Base-by-base conservation (phyloP, 2,888 invertebrate species). In the Oscheius sp. region DNA sequence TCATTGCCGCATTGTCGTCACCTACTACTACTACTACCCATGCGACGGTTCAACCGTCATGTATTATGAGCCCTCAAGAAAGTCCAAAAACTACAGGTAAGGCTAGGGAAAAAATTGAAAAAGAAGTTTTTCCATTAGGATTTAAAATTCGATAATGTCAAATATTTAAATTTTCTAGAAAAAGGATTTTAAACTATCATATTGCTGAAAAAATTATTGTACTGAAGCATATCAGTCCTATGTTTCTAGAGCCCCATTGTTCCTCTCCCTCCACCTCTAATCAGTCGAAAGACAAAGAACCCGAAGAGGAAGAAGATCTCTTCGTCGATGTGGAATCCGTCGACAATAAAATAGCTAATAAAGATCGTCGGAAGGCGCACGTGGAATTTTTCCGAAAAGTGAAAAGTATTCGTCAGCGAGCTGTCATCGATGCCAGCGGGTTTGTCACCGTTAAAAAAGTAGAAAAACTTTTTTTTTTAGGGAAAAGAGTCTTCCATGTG, bases 361-460 rank as follows among this genome's bases (percentile, higher is more conserved):
- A 71, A 36, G 71, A 75, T 32, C 74, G 74, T 20, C 69, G 79
- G 14, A 75, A 72, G 41, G 79, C 74, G 3, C 79, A 80, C 51
- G 78, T 79, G 33, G 78, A 77, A 47, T 80, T 79, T 49, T 79
- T 74, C 62, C 61, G 80, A 20, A 72, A 78, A 56, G 70, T 79
- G 71, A 80, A 80, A 67, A 54, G 66, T 6, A 67, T 78, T 56
- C 61, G 77, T n/a, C 74, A 74, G 33, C 67, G 75, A 69, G 68
- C 67, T 41, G 69, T 59, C 26, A 26, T 17, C 30, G 41, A 59
- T 26, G 8, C 59, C 59, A 44, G n/a, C 24, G 59, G 59, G 59
- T 59, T 44, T 1, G 28, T 26, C 36, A 12, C 8, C 44, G 14
- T 38, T 41, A 5, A 8, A 14, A 36, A 8, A 8, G 14, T 20